Evolutionary conservation across 2,888 invertebrate species (phyloP), one percentile per base, ranked within the genome.

Genomic region (Synergus laeviventris): DNA sequence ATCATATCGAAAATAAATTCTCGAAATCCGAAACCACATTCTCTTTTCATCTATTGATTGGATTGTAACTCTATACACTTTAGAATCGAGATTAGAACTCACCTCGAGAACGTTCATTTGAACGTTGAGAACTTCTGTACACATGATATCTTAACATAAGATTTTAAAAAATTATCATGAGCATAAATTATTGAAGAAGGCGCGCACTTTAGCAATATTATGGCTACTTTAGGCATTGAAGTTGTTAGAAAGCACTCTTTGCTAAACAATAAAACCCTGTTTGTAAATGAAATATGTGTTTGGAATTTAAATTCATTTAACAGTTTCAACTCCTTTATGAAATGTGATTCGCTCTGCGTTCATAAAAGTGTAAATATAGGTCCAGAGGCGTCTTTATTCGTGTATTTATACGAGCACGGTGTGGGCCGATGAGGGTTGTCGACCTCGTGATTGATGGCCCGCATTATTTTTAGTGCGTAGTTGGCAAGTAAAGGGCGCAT

Each of bases 391-490:
- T 70, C 70, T 54, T 70, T 70, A 74, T 61, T 74, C 62, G 42
- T 74, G 56, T 77, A 74, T 74, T 77, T 78, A 56, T 64, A 73
- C 38, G 77, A 75, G 73, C 73, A 56, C 75, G 73, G 36, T 42
- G 75, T 59, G 39, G 39, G 39, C 61, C 77, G 73, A 66, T 64
- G 66, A 73, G 74, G 81, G 78, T 81, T 81, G 78, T 79, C 79
- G 81, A 81, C 81, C 81, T 81, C 74, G 42, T 79, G 79, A 79
- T 78, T 79, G 76, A 81, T 79, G 75, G 76, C 74, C 77, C 74
- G 66, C 59, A 59, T 76, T 79, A 79, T 78, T 79, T 81, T 81
- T 81, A 81, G 81, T 78, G 31, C 45, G 70, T 70, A 16, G 66
- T 70, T 70, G 31, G 49, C 70, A 49, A 76, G 60, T 74, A 77